phyloP scores from a whole-genome alignment of 2,797 vertebrate species.

The Limnodromus scolopaceus region DNA sequence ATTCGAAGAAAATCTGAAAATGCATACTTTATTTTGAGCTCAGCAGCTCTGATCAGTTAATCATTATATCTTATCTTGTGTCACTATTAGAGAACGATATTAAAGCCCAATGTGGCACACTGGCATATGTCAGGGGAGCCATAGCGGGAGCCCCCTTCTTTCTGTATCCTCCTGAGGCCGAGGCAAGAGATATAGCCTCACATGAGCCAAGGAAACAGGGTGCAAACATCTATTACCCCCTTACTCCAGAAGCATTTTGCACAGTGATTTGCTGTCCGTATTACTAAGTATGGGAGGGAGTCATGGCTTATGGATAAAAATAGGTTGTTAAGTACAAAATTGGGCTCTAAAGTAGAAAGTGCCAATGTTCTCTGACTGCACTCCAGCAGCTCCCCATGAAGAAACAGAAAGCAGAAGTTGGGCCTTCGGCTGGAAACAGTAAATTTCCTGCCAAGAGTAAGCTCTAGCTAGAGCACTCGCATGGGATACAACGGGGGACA shows the following conservation, averaged over 20 bases:
- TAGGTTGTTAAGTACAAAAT: not conserved
- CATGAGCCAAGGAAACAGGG: not conserved
- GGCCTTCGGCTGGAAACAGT: not conserved
- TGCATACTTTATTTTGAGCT: not conserved
- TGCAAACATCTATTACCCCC: not conserved
- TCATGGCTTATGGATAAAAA: accelerated
- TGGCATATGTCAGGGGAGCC: not conserved
- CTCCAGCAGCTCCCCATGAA: not conserved
- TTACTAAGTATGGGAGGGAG: not conserved
- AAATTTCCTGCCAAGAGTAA: not conserved
- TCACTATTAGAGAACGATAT: not conserved
- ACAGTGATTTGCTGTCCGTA: not conserved
- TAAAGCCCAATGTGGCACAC: not conserved
- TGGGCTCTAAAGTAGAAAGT: not conserved
- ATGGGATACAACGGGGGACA: not conserved
- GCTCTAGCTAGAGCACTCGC: not conserved
- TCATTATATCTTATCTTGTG: not conserved
- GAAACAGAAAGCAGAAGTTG: not conserved
- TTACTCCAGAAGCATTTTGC: not conserved
- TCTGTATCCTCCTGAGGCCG: not conserved
- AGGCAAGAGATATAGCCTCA: not conserved
- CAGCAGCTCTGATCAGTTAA: not conserved
- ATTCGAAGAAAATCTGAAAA: not conserved
- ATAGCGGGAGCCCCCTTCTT: accelerated
- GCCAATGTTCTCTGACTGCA: not conserved